Conservation (phyloP, 2,888 invertebrate genomes). For the Tinea trinotella region DNA sequence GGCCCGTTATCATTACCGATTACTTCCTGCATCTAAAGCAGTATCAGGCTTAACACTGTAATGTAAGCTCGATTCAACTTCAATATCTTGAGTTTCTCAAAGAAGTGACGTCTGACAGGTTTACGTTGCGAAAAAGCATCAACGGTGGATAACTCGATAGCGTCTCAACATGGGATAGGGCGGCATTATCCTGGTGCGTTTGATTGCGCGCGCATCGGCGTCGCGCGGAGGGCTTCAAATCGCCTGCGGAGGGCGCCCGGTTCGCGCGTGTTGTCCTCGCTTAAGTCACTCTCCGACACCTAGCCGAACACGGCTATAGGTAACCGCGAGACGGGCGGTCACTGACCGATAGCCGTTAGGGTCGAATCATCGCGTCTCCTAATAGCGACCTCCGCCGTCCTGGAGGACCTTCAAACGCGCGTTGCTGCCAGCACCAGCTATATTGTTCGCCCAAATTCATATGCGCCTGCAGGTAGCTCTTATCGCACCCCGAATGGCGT, state of each 20-base stretch:
- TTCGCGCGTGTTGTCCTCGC: slow-evolving; percentile 46
- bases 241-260: slow-evolving; percentile 64
- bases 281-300: slow-evolving; percentile 38
- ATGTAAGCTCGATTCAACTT: neutral
- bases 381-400: slow-evolving; percentile 3
- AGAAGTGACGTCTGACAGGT: slow-evolving; percentile 19
- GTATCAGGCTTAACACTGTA: neutral
- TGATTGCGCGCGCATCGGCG: slow-evolving; percentile 65
- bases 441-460: neutral
- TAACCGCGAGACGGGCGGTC: slow-evolving; percentile 42
- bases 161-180: slow-evolving; percentile 56
- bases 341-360: slow-evolving; percentile 48
- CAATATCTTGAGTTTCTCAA: neutral
- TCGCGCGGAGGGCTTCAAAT: slow-evolving; percentile 66
- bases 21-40: neutral
- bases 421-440: neutral
- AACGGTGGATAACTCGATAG: slow-evolving; percentile 62
- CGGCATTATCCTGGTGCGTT: slow-evolving; percentile 55
- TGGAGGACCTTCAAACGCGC: neutral
- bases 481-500: slow-evolving; percentile 36
- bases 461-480: slow-evolving; percentile 20
- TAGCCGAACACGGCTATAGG: slow-evolving; percentile 47
- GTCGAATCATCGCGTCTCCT: slow-evolving; percentile 2
- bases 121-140: slow-evolving; percentile 34
- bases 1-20: neutral